Evolutionary conservation across 2,113 vertebrate species (phyloP).

Genomic region (Bolborhynchus lineola): DNA sequence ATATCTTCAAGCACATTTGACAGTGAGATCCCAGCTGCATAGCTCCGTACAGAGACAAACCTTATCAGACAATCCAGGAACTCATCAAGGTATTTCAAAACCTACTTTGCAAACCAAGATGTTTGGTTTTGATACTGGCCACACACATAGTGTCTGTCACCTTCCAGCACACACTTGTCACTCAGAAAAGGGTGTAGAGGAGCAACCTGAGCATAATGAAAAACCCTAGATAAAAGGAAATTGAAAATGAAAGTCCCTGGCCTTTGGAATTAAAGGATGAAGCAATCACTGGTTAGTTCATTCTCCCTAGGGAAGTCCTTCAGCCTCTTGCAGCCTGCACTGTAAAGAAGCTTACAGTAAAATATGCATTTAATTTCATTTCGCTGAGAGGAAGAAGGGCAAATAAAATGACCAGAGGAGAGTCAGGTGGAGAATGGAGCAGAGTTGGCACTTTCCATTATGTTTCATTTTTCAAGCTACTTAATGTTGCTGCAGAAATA

Average conservation of each 20-base stretch:
- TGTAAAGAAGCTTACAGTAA: constrained; percentile 50
- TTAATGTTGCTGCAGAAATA: constrained; percentile 52
- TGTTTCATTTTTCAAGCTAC: constrained; percentile 33
- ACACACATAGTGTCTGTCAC: not conserved
- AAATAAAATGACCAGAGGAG: constrained; percentile 20
- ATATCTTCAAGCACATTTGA: not conserved
- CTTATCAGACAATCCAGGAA: not conserved
- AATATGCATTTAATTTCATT: constrained; percentile 24
- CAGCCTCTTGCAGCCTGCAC: not conserved
- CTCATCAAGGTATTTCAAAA: not conserved
- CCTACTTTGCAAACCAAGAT: not conserved
- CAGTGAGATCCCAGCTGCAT: not conserved
- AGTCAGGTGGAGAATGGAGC: not conserved
- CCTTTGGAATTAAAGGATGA: constrained; percentile 31
- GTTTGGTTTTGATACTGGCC: not conserved
- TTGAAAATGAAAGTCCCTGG: constrained; percentile 34
- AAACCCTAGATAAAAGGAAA: constrained; percentile 27
- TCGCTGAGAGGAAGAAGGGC: constrained; percentile 20
- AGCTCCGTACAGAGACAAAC: not conserved
- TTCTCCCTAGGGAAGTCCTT: not conserved
- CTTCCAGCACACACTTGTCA: not conserved
- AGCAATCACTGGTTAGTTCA: not conserved
- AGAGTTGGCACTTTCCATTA: not conserved
- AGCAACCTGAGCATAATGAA: not conserved
- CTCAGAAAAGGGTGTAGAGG: not conserved